Evolutionary conservation across 2,888 invertebrate genomes (phyloP).

Genomic region (Oscheius sp.): DNA sequence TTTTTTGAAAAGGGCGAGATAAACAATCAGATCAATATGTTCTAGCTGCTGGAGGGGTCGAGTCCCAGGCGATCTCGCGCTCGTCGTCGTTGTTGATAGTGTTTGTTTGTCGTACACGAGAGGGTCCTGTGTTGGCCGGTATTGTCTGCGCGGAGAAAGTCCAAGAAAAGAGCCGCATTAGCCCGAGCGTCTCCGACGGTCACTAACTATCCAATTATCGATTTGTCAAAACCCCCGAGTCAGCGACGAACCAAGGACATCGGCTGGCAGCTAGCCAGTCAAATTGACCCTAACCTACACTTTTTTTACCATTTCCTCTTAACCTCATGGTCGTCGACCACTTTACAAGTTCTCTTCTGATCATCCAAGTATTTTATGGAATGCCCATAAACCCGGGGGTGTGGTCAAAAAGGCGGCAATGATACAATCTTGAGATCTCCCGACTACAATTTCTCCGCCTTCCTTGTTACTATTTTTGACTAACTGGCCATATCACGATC

Average conservation of each 20-base stretch:
- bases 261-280: constrained; percentile 21
- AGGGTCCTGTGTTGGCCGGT: constrained; percentile 26
- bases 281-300: neutral
- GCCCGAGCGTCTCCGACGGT: constrained; percentile 5
- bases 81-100: constrained; percentile 29
- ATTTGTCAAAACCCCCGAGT: neutral
- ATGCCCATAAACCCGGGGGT: no score
- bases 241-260: constrained; percentile 7
- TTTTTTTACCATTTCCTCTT: neutral
- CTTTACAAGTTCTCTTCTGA: no score
- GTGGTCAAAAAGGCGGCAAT: no score
- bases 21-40: no score
- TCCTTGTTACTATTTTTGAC: no score
- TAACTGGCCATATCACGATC: no score
- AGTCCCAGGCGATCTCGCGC: neutral
- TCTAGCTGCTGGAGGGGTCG: no score
- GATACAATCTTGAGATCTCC: no score
- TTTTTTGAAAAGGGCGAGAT: neutral
- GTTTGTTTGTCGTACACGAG: constrained; percentile 41
- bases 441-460: no score
- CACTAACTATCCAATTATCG: constrained; percentile 29
- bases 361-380: no score
- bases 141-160: constrained; percentile 27
- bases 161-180: constrained; percentile 25
- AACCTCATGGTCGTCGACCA: neutral